Evolutionary conservation across 2,888 invertebrate species (phyloP), one percentile per base, ranked within the genome.

Genomic region (Steinernema scapterisci): DNA sequence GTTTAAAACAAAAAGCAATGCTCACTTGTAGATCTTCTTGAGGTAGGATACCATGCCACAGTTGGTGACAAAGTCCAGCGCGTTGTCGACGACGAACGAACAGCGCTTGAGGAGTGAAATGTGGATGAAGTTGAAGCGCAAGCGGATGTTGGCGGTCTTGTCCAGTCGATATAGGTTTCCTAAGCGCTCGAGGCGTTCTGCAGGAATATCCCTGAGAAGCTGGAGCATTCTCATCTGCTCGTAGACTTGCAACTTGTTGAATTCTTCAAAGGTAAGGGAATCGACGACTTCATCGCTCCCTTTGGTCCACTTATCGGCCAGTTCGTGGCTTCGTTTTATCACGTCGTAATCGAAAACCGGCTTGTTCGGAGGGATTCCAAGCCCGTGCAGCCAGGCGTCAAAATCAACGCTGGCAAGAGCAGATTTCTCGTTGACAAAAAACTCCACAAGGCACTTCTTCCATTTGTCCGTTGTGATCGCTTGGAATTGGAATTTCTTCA

Each of bases 11-110:
- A 52, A 3, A 38, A 38, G 25, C 48, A 23, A 70, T 3, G 56
- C 79, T 19, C 27, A 91, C 90, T 93, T 92, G 89, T 94, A 95
- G 71, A 95, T 90, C 3, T 95, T 94, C 43, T 94, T 91, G 2
- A 93, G 92, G 89, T 92, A 95, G 88, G 95, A 95, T 93, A 95
- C 93, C 75, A 95, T 91, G 43, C 95, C 95, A 85, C 93, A 92
- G 19, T 91, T 91, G 81, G 93, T 93, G 3, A 94, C 91, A 90
- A 95, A 95, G 16, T 91, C 88, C 74, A 95, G 89, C 1, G 92
- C 92, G 13, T 91, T 90, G 0, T 90, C 89, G 31, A 95, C 89
- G 83, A 91, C 92, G 0, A 91, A 89, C 21, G 90, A 88, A 90
- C 93, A 92, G 73, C 90, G 91, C 9, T 92, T 92, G 86, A 91